Evolutionary conservation across 2,888 invertebrate genomes (phyloP), one percentile per base, ranked within the genome.

Genomic region (Hydrotaea cyrtoneurina): DNA sequence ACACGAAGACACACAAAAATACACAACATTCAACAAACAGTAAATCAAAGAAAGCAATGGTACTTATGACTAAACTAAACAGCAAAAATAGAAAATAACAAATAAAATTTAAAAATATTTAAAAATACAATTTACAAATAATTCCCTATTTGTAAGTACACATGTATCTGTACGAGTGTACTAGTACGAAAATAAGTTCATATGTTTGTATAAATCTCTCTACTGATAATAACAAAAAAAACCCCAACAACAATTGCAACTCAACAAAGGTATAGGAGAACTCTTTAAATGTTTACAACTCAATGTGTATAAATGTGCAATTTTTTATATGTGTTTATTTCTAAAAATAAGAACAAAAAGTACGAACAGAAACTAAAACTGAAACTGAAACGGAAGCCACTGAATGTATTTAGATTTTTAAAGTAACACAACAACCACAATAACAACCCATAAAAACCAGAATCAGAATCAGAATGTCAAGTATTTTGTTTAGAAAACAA

Each of bases 261-360:
- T 71, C 0, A 11, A 50, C 53, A 50, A 15, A 39, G 46, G 7
- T 72, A 31, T 55, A 66, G 13, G 17, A 57, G 23, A 46, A 64
- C 15, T 43, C 15, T 21, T 43, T 85, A 71, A 80, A 82, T 85
- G 82, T 85, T 79, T 82, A 55, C 1, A 78, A 84, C 73, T 79
- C 19, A 66, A 69, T 69, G 69, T 69, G 43, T 74, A 82, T 80
- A 78, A 82, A 78, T 85, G 85, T 85, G 76, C 79, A 77, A 74
- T 85, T 85, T 85, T 85, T 85, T 82, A 85, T 85, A 85, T 82
- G 84, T 84, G 84, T 84, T 84, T 84, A 84, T 84, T 84, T 81
- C 78, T 78, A 62, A 59, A 57, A 78, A 66, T 23, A n/a, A 1
- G 17, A 75, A 43, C 46, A 13, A 59, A 59, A 19, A 17, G n/a